Base-by-base conservation (phyloP, 1,140 invertebrate genomes). In the Drosophila kohkoa region DNA sequence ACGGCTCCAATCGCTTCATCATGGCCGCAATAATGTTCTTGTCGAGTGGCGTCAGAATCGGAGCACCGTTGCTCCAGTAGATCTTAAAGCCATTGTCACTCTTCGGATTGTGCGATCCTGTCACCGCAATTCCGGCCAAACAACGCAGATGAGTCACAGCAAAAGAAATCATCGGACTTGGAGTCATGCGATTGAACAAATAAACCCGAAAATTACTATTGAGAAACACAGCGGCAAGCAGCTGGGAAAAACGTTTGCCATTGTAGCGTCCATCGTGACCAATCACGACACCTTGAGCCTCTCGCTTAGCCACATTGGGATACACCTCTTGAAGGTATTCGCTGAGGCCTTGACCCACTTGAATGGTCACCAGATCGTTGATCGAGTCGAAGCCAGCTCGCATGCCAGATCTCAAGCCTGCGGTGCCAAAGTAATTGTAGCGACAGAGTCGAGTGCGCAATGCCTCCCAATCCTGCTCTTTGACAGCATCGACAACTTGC, bases 31-130 rank as follows among this genome's bases (percentile, higher is more conserved):
- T 95, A 67, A 99, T 99, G 45, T 95, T 94, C 88, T 96, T 96
- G 92, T 99, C 99, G 75, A 97, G 96, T 0, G 99, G 99, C 0
- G 96, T 93, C 55, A 98, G 96, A 43, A 99, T 98, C 95, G 99
- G 98, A n/a, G 97, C 96, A 1, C 98, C 98, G 93, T 99, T 99
- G 5, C 94, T 93, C 96, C 98, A 98, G 91, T 99, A 99, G 0
- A 99, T 97, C 94, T 99, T 99, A 90, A 99, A 99, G 4, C 99
- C 99, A 93, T 99, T 99, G 88, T 99, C 99, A 46, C 99, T 96
- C 93, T 99, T 99, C 0, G 98, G 98, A 94, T 99, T 99, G 82
- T 99, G 99, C 0, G 98, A 99, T 0, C 98, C 99, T 10, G 99
- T 99, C 0, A 99, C 95, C 97, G 99, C 98, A 2, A 99, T 94